Evolutionary conservation across 2,888 invertebrate genomes (phyloP), one percentile per base, ranked within the genome.

Genomic region (Scelioninae gen. 1): DNA sequence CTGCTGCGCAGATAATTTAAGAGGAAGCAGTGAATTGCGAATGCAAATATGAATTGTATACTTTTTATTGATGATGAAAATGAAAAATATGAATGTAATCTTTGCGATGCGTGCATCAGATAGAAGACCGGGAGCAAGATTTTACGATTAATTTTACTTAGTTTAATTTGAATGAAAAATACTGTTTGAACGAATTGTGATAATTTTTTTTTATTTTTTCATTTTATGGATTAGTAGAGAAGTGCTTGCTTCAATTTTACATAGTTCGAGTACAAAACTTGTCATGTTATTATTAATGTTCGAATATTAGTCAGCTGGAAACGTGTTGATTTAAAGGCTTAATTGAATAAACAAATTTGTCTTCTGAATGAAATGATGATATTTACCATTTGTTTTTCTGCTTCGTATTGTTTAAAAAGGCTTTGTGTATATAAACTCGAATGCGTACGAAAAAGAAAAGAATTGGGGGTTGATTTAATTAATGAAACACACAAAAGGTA

Each of bases 111-210:
- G 11, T 13, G n/a, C 6, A 5, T 47, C 15, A 16, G 15, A 47
- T 47, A 47, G 16, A 47, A n/a, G 43, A 1, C 9, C 5, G 15
- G 16, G 11, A 47, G 16, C 23, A 16, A 47, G 47, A 47, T 16
- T 47, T 47, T 0, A 1, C 16, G 13, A 32, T 55, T 55, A 32
- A 31, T 55, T 32, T 32, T 7, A 55, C 53, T 55, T 55, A 29
- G 51, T n/a, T 45, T 45, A 13, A 45, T 45, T 45, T 45, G n/a
- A 45, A 45, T 45, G 38, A n/a, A 13, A 43, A 43, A 43, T 43
- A 45, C 9, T 45, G 38, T 38, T 38, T 11, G 38, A 38, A 5
- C 11, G 11, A 11, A 38, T 38, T 0, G 3, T 10, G 38, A 4
- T 10, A 5, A 23, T 23, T 23, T 23, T 23, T 23, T 23, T 38